phyloP scores from a whole-genome alignment of 2,888 invertebrate species.

The Synanthedon myopaeformis region DNA sequence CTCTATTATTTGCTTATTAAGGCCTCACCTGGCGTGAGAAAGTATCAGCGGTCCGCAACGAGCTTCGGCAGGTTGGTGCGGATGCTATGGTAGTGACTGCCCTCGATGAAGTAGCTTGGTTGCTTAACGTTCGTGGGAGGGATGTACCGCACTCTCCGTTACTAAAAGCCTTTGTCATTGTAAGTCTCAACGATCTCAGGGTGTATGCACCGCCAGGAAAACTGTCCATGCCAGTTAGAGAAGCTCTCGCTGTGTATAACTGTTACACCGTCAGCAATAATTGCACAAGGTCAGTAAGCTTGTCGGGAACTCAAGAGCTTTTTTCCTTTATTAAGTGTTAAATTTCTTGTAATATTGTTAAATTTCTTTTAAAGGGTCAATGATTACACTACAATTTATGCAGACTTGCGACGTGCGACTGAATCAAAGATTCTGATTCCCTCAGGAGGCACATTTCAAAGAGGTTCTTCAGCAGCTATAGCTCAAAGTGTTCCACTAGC shows the following conservation, averaged over 20 bases:
- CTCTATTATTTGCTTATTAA: slow-evolving; percentile 14
- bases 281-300: slow-evolving; percentile 40
- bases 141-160: slow-evolving; percentile 87
- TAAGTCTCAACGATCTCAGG: slow-evolving; percentile 74
- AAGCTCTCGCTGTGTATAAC: slow-evolving; percentile 65
- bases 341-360: not conserved
- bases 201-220: slow-evolving; percentile 79
- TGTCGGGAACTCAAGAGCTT: not conserved
- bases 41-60: slow-evolving; percentile 73
- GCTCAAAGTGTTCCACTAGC: slow-evolving; percentile 70
- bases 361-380: slow-evolving; percentile 61
- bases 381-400: slow-evolving; percentile 78
- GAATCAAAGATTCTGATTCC: slow-evolving; percentile 77
- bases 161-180: slow-evolving; percentile 79
- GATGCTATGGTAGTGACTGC: slow-evolving; percentile 88
- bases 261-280: slow-evolving; percentile 75
- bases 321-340: not conserved
- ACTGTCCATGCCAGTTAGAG: slow-evolving; percentile 66
- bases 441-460: slow-evolving; percentile 75
- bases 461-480: slow-evolving; percentile 80
- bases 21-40: slow-evolving; percentile 83
- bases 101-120: slow-evolving; percentile 87
- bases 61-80: slow-evolving; percentile 72
- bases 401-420: slow-evolving; percentile 75
- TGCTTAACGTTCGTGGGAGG: slow-evolving; percentile 87